phyloP scores from a whole-genome alignment of 2,888 invertebrate genomes.

The Hirudinaria manillensis region DNA sequence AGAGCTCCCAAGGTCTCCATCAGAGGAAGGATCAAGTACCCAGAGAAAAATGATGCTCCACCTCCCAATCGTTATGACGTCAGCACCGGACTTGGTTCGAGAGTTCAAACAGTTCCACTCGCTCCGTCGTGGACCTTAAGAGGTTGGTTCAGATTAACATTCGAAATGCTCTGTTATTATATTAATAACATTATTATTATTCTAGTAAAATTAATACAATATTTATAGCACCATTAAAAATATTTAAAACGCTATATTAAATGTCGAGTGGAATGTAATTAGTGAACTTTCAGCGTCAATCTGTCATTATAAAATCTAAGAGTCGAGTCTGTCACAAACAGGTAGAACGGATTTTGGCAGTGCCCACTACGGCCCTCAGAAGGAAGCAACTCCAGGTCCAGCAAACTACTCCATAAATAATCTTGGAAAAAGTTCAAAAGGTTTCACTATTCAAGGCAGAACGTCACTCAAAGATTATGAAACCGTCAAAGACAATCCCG shows the following conservation, averaged over 20 bases:
- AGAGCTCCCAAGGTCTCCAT: conserved; percentile 34
- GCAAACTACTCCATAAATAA: conserved; percentile 28
- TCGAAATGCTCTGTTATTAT: background rate
- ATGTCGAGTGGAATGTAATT: too few relatives aligned
- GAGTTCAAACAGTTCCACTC: conserved; percentile 25
- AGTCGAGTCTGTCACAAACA: too few relatives aligned
- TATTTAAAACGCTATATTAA: too few relatives aligned
- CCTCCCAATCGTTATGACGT: conserved; percentile 37
- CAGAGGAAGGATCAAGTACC: conserved; percentile 25
- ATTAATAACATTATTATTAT: background rate
- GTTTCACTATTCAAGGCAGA: conserved; percentile 34
- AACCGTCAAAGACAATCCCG: conserved; percentile 36
- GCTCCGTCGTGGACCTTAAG: conserved; percentile 34
- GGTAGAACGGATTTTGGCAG: conserved; percentile 30
- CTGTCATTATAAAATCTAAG: too few relatives aligned
- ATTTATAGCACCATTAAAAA: too few relatives aligned
- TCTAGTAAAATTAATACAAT: too few relatives aligned
- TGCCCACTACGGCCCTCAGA: conserved; percentile 28
- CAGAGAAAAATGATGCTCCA: conserved; percentile 34
- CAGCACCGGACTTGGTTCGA: conserved; percentile 29
- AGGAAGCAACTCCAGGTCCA: conserved; percentile 32
- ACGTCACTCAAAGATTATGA: conserved; percentile 37
- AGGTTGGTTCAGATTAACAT: background rate
- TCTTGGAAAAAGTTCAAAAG: conserved; percentile 13
- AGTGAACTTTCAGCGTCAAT: too few relatives aligned